Percentiles rank a stretch among this genome's conserved stretches.
Conservation (phyloP, 2,888 invertebrate species). For the Ypsolopha scabrella region DNA sequence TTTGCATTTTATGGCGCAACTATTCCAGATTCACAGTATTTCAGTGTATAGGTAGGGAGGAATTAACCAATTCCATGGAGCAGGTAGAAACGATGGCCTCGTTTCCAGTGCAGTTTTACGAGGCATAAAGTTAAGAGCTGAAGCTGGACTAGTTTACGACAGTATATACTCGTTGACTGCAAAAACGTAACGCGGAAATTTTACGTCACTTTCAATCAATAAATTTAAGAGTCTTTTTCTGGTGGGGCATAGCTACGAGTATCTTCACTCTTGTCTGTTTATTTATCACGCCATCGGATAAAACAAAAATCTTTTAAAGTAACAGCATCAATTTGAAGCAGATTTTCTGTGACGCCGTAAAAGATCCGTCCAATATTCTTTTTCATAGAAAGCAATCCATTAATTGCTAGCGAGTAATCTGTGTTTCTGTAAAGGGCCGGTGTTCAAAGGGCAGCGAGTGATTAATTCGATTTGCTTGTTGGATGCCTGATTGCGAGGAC, state of each 20-base stretch:
- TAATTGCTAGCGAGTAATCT: slow-evolving; percentile 1
- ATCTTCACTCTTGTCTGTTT: too few species aligned
- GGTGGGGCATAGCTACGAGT: too few species aligned
- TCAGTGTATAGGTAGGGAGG: background rate
- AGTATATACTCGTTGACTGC: slow-evolving; percentile 20
- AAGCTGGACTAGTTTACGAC: slow-evolving; percentile 26
- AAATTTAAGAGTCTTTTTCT: too few species aligned
- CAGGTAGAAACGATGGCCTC: background rate
- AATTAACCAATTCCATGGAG: background rate
- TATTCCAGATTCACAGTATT: background rate
- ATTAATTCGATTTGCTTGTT: slow-evolving; percentile 55
- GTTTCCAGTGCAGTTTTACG: slow-evolving; percentile 32
- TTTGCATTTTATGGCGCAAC: background rate
- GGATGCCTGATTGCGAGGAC: slow-evolving; percentile 48
- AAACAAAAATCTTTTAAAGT: too few species aligned
- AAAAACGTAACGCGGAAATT: slow-evolving; percentile 10
- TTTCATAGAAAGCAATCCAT: background rate
- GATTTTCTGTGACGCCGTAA: background rate
- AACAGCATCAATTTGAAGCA: too few species aligned
- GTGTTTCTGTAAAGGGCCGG: slow-evolving; percentile 34
- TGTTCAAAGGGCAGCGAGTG: slow-evolving; percentile 49
- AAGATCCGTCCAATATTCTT: background rate
- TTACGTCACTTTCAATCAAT: slow-evolving; percentile 9
- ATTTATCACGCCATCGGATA: too few species aligned
- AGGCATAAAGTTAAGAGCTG: slow-evolving; percentile 35